Conservation (phyloP, 2,797 vertebrate species). For the Corythornis leucogaster region DNA sequence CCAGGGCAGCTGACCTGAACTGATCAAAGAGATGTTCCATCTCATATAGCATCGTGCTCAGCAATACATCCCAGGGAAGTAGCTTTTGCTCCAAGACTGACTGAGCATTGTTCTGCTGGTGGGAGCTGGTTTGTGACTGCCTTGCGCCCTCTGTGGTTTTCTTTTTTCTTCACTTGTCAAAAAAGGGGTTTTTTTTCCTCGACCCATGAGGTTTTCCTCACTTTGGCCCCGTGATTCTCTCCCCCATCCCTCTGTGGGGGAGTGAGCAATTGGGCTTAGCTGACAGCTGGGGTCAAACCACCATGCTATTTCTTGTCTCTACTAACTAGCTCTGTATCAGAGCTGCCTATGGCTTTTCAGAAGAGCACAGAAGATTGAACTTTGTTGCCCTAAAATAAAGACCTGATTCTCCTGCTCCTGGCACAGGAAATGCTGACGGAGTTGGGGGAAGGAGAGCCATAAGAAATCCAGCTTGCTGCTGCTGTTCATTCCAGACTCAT, state of each 20-base stretch:
- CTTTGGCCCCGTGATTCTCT: not conserved
- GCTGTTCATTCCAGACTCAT: not conserved
- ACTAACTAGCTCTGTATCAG: not conserved
- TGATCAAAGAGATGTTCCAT: not conserved
- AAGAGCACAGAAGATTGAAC: not conserved
- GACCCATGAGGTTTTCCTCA: not conserved
- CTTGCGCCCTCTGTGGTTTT: not conserved
- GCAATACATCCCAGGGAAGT: not conserved
- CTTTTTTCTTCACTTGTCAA: not conserved
- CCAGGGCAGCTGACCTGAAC: not conserved
- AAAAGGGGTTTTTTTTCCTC: not conserved
- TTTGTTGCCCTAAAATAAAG: not conserved
- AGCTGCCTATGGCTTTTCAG: not conserved
- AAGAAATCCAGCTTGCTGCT: not conserved
- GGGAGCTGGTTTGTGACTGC: not conserved
- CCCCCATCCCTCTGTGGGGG: not conserved
- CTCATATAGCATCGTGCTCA: accelerated
- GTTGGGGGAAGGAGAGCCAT: not conserved
- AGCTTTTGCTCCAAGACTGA: not conserved
- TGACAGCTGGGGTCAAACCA: not conserved
- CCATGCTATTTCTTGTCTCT: not conserved
- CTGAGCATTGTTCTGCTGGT: not conserved
- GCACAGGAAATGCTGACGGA: not conserved
- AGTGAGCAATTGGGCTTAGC: not conserved
- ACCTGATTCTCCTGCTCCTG: not conserved